Conservation (phyloP, 2,113 vertebrate genomes). For the Aptenodytes patagonicus region DNA sequence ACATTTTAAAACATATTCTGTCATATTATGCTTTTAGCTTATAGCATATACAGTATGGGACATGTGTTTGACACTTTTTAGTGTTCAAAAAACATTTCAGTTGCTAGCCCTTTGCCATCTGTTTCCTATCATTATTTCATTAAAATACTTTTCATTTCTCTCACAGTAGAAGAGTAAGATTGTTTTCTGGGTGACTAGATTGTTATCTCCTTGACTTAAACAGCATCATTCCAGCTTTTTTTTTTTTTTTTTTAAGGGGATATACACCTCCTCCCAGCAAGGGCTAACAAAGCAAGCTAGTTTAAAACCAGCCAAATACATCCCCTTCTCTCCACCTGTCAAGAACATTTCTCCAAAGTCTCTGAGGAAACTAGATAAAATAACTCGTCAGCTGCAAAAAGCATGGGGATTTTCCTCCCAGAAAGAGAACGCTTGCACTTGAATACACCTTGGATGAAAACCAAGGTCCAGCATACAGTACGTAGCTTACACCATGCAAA, state of each 20-base stretch:
- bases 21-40: not conserved
- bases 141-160: conserved; percentile 12
- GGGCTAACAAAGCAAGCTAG: not conserved
- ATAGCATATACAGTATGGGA: not conserved
- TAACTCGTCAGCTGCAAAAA: not conserved
- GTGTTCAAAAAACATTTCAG: conserved; percentile 26
- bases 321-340: not conserved
- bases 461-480: not conserved
- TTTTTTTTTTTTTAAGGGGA: not conserved
- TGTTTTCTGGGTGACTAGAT: not conserved
- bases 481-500: not conserved
- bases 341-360: not conserved
- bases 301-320: not conserved
- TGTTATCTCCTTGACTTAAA: not conserved
- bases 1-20: not conserved
- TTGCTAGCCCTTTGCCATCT: conserved; percentile 29
- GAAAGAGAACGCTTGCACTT: not conserved
- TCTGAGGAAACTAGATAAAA: conserved; percentile 22
- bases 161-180: not conserved
- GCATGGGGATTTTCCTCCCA: not conserved
- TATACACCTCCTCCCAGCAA: not conserved
- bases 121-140: conserved; percentile 35
- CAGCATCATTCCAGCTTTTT: not conserved
- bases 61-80: conserved; percentile 21
- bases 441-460: not conserved